Conservation (phyloP, 2,888 invertebrate genomes). For the Agrotis ipsilon region DNA sequence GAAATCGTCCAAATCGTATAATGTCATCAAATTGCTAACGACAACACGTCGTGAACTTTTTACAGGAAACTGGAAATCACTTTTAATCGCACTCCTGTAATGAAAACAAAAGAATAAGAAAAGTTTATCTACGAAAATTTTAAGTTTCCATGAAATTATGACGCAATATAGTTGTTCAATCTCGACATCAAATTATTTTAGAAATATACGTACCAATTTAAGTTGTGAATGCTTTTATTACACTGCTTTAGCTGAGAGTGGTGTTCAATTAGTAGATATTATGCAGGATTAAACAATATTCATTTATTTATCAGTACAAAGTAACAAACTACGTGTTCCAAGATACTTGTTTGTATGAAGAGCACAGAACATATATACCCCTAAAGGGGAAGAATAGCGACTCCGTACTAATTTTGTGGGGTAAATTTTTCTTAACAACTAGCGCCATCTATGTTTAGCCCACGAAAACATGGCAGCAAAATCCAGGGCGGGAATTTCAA, state of each 20-base stretch:
- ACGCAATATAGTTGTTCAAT: conserved; percentile 36
- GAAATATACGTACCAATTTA: conserved; percentile 35
- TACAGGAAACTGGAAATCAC: conserved; percentile 16
- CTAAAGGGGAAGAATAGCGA: too few relatives aligned
- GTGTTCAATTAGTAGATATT: neutral
- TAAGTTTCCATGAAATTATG: conserved; percentile 52
- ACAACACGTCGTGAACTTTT: conserved; percentile 15
- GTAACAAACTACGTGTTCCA: neutral
- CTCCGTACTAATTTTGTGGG: too few relatives aligned
- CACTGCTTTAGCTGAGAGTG: neutral
- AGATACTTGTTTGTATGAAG: conserved; percentile 4
- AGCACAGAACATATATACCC: too few relatives aligned
- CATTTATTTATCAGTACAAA: neutral
- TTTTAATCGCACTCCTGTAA: conserved; percentile 24
- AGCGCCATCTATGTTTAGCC: too few relatives aligned
- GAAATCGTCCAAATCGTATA: conserved; percentile 73
- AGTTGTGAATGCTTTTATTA: neutral
- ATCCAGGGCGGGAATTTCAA: too few relatives aligned
- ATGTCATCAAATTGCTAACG: conserved; percentile 81
- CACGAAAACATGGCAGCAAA: too few relatives aligned
- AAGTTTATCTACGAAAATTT: neutral
- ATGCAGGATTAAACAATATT: neutral
- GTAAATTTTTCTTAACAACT: too few relatives aligned
- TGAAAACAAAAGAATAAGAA: conserved; percentile 6
- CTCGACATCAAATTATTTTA: conserved; percentile 6